Base-by-base conservation (phyloP, 2,888 invertebrate genomes). In the Muschampia plurimacula region DNA sequence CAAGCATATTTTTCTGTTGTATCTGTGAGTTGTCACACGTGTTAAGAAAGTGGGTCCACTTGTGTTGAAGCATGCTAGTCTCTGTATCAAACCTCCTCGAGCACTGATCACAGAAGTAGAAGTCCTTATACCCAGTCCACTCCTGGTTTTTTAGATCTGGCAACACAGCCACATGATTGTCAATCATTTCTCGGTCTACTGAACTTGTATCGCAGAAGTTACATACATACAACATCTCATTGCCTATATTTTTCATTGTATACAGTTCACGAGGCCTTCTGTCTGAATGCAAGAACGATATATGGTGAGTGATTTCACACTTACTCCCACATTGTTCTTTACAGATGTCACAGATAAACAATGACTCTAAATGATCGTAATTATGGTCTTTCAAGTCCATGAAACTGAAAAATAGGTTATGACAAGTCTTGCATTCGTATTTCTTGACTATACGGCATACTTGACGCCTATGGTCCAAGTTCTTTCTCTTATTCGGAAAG, bases 311-410 rank as follows among this genome's bases (percentile, higher is more conserved):
- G 0, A 93, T 69, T 0, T 77, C 84, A 79, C 92, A 93, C 81
- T 89, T 89, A 0, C 79, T 84, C 1, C 75, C 39, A 71, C 89
- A 91, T 57, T 88, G 87, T 32, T 91, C 90, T 77, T 92, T 93
- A 67, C 93, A 93, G 13, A 91, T 80, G 44, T 93, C 90, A 66
- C 93, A 93, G 0, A 92, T 81, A 2, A 80, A 87, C 64, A 81
- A 82, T 0, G 76, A 75, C 36, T 78, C 76, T 0, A 81, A 66
- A 65, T 93, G 93, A 7, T 88, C 86, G 0, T 88, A 92, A 36
- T 84, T 89, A 74, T 93, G 92, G 22, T 93, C 93, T 81, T 90
- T 91, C 2, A 93, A 76, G 69, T 89, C 88, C 89, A 90, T 88
- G n/a, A 86, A 83, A 41, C 78, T 85, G 70, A 86, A 92, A 72